Base-by-base conservation (phyloP, 2,797 vertebrate genomes). In the Anolis apletophallus region DNA sequence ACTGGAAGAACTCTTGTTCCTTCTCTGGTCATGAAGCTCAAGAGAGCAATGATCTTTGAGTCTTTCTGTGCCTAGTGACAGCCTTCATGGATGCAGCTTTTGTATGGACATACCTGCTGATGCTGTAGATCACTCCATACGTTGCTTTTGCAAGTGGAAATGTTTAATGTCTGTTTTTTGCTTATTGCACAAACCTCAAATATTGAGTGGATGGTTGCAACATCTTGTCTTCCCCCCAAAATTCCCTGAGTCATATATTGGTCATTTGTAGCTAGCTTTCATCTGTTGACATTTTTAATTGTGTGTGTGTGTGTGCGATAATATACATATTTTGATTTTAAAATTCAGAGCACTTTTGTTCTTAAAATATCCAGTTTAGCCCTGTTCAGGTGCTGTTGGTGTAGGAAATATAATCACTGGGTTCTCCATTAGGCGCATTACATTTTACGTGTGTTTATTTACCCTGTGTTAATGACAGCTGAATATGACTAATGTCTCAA, bases 201-300 rank as follows among this genome's bases (percentile, higher is more conserved):
- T 87, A 93, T 85, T 84, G 1, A 87, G 81, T 46, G 91, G 87
- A 93, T 87, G 84, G 80, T 86, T 85, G 82, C 85, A 91, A 88
- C 92, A 80, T 29, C 57, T 68, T 88, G 3, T 86, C 52, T 93
- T 89, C 77, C 90, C 40, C 80, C 68, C 71, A 80, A 91, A 85
- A 69, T 73, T 79, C 75, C n/a, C 81, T 91, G 89, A 88, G 86
- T 94, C 87, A 67, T 34, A 59, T 92, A 61, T 83, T 91, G 88
- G 91, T 88, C 91, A 94, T 93, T 95, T 94, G 89, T 93, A 81
- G 88, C 29, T 1, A 89, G 81, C 69, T 34, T 9, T 83, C 67
- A n/a, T 1, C 84, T 92, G 68, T 86, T 93, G 88, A 90, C 86
- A 81, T 69, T 0, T 89, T 67, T 85, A 52, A 87, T n/a, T 93